Evolutionary conservation across 2,797 vertebrate genomes (phyloP), one percentile per base, ranked within the genome.

Genomic region (Kryptolebias ocellatus): DNA sequence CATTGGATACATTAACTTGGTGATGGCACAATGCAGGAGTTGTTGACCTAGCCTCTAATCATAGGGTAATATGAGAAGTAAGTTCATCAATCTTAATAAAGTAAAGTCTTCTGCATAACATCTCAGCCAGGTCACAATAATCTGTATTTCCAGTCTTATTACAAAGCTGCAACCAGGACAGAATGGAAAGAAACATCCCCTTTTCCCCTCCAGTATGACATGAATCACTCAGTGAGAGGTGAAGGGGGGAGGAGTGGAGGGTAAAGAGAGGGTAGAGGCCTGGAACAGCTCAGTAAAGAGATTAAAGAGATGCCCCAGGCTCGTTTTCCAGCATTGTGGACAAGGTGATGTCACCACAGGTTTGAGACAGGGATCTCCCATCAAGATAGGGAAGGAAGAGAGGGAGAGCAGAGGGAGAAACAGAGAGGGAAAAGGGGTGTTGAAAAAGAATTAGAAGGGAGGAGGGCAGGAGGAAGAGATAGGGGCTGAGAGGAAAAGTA

Each of bases 261-360:
- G 67, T 67, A 73, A 68, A 59, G 42, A 65, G 34, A 34, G 64
- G n/a, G 17, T 14, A 42, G 31, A 61, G 65, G 60, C 63, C 70
- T 61, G 46, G 5, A 60, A 72, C 49, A 24, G 16, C 9, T 64
- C 31, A 42, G 51, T 15, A 29, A 50, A 63, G 55, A 78, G 72
- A 87, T 74, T 70, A 61, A 58, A 84, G 62, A 72, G 61, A 80
- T 74, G 76, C 83, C 59, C 64, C 12, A 1, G 84, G 87, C 71
- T 75, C 67, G 49, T 77, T 85, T 62, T 58, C 55, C 77, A 74
- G 42, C 18, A 18, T 51, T 50, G 56, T 75, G 79, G 85, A 85
- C 78, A 74, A 82, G 80, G 67, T 90, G 88, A 91, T 88, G 89
- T 91, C 87, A 93, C 70, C 24, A 62, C 81, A 84, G 15, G 56